Evolutionary conservation across 2,888 invertebrate species (phyloP).

Genomic region (Ellobium chinense): DNA sequence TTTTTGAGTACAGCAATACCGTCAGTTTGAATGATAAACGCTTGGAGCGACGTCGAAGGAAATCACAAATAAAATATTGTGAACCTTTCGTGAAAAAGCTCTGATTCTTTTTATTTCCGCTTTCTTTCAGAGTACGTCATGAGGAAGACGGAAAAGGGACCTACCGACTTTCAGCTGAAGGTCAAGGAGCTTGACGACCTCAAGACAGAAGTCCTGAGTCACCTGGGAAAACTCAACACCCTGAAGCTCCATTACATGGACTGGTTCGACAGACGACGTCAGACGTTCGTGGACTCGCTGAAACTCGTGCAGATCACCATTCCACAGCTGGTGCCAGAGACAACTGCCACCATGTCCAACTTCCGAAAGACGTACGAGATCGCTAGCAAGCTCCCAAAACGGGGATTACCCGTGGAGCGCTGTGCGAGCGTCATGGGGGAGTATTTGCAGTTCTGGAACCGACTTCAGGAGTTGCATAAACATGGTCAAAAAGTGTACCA

Average conservation of each 20-base stretch:
- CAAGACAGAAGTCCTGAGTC: constrained; percentile 62
- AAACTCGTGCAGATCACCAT: constrained; percentile 59
- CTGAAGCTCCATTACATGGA: constrained; percentile 64
- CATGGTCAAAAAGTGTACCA: constrained; percentile 63
- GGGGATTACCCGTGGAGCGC: constrained; percentile 59
- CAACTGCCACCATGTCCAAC: constrained; percentile 29
- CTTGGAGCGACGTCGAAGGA: too few relatives aligned
- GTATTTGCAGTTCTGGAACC: constrained; percentile 66
- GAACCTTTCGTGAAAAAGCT: too few relatives aligned
- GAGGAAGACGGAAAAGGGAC: not conserved
- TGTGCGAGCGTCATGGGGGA: constrained; percentile 63
- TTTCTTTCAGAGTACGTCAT: not conserved
- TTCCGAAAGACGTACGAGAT: constrained; percentile 55
- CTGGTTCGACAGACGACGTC: constrained; percentile 69
- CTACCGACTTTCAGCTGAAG: constrained; percentile 60
- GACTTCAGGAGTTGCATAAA: constrained; percentile 60
- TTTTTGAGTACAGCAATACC: too few relatives aligned
- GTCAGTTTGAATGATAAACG: too few relatives aligned
- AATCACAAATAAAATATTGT: too few relatives aligned
- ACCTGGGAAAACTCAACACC: constrained; percentile 66
- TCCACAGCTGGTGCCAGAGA: constrained; percentile 51
- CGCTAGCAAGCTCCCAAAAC: constrained; percentile 60
- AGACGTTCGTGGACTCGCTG: constrained; percentile 67
- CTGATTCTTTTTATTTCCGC: too few relatives aligned
- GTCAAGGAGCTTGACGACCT: constrained; percentile 69